Base-by-base conservation (phyloP, 92 coral and sea anemone species). In the Zoanthus sociatus region DNA sequence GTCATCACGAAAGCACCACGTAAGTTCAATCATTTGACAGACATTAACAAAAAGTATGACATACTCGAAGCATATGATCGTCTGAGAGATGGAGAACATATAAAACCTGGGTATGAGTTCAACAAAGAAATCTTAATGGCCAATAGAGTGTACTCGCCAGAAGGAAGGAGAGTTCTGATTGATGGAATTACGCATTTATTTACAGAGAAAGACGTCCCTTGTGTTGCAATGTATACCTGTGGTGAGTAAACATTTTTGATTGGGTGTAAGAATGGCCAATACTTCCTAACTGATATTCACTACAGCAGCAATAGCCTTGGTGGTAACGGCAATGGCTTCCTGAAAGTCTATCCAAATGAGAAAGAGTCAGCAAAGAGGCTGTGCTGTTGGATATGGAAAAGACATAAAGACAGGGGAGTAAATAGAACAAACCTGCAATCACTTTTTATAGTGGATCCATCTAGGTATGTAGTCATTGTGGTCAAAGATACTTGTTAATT, bases 341-440 rank as follows among this genome's bases (percentile, higher is more conserved):
- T 93, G 9, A 90, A 90, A 79, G 90, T 93, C 20, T 90, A 87
- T 88, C 79, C 66, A 54, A 73, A n/a, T 31, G 95, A 84, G 79
- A 48, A 44, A 37, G 13, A 56, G 4, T 66, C 91, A 66, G 67
- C 32, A 18, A 58, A 64, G 64, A 45, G 75, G 20, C 61, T 90
- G 60, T 92, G 93, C 75, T 76, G 84, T 37, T 92, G 95, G 95
- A 74, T 90, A 9, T 90, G 95, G 93, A 60, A 79, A 63, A 84
- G 93, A n/a, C 87, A 87, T 55, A 20, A 79, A 69, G 69, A 2
- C 18, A 90, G 95, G 55, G 91, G 91, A 20, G 95, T 92, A n/a
- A 21, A 71, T 30, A 70, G 15, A 7, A 53, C 78, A 31, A 76
- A 78, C 18, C 11, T 44, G 69, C 95, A 92, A 68, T 87, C 95